Conservation (phyloP, 2,113 vertebrate species). For the Etia nguti region DNA sequence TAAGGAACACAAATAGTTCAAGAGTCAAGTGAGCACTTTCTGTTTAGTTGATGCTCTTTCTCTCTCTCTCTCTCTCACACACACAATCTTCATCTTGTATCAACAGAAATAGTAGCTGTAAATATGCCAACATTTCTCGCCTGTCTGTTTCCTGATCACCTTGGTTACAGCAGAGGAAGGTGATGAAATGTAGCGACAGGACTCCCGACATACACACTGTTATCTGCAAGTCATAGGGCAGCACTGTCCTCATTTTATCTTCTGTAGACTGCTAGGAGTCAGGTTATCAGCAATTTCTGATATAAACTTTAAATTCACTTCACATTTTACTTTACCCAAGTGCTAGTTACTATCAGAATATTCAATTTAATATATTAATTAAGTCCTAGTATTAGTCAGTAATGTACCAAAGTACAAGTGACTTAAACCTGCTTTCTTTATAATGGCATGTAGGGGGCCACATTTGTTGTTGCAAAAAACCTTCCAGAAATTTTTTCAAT, state of each 20-base stretch:
- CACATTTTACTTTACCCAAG: neutral
- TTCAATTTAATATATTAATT: neutral
- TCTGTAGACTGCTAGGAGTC: neutral
- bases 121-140: neutral
- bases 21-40: neutral
- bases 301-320: neutral
- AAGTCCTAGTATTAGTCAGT: neutral
- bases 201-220: neutral
- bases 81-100: neutral
- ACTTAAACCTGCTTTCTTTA: neutral
- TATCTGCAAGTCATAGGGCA: neutral
- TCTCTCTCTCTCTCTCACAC: neutral
- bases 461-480: neutral
- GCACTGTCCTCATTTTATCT: neutral
- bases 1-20: neutral
- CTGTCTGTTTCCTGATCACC: neutral
- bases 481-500: neutral
- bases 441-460: neutral
- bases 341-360: neutral
- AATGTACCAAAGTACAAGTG: neutral
- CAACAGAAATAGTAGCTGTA: neutral
- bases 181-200: conserved; percentile 4
- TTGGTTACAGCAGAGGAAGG: neutral
- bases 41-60: neutral
- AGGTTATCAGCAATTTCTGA: neutral